Base-by-base conservation (phyloP, 2,888 invertebrate genomes). In the Corythucha ciliata region DNA sequence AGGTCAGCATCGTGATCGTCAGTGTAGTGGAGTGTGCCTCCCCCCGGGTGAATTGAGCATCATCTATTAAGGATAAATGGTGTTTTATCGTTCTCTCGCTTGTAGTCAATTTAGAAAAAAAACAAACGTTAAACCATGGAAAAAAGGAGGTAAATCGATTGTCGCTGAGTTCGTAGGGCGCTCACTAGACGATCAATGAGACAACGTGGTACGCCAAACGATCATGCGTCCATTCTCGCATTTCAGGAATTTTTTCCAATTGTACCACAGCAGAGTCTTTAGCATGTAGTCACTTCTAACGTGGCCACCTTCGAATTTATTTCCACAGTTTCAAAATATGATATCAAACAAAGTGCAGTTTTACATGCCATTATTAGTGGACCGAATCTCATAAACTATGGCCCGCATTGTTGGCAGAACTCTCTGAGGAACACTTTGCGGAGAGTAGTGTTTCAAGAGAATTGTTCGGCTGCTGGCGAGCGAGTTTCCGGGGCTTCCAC, bases 401-500 rank as follows among this genome's bases (percentile, higher is more conserved):
- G 58, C 54, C n/a, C 62, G 62, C 27, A 67, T 59, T 22, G 61
- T 61, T 12, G 63, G 64, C 5, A 54, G 49, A 12, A 56, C 53
- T 32, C 57, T 53, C 25, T 44, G 47, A 4, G 60, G 54, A 21
- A 66, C 63, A 54, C 68, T 68, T 48, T 66, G 64, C 7, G 61
- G 62, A 41, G 66, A 66, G 57, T 69, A 69, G 59, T 69, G 67
- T 52, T 65, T 64, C 53, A 61, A 56, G 59, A 70, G 63, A 63
- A 71, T 64, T 73, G 44, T 67, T 73, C 65, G 1, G 75, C 75
- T 25, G 77, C 77, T 16, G 76, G 66, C 0, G 72, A 69, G 68
- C 78, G 74, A 2, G 78, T 65, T 76, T n/a, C 76, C 76, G 7
- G 76, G 76, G 16, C 71, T 67, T 18, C 70, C 72, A 59, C 73